phyloP scores from a whole-genome alignment of 2,888 invertebrate genomes.

The Polyploca ridens region DNA sequence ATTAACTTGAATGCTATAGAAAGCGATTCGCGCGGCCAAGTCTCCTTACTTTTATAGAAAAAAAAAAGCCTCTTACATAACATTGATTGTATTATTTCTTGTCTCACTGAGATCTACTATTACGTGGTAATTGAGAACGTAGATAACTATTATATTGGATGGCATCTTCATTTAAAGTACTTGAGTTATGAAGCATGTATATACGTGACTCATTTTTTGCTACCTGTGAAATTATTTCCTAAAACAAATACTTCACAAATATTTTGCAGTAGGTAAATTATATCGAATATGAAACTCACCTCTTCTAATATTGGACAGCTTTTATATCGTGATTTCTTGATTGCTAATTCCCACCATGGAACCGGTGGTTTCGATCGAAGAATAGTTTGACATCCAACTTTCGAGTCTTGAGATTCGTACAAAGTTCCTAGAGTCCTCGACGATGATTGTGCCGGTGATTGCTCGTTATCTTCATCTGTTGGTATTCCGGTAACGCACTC shows the following conservation, averaged over 20 bases:
- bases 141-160: no score
- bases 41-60: background rate
- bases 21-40: slow-evolving; percentile 28
- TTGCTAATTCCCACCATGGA: slow-evolving; percentile 96
- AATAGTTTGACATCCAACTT: slow-evolving; percentile 88
- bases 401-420: slow-evolving; percentile 85
- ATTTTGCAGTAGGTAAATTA: slow-evolving; percentile 11
- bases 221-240: background rate
- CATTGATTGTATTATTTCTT: background rate
- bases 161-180: no score
- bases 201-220: no score
- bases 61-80: background rate
- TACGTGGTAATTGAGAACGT: background rate
- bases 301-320: slow-evolving; percentile 93
- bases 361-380: slow-evolving; percentile 88
- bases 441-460: slow-evolving; percentile 61
- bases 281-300: slow-evolving; percentile 57
- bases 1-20: slow-evolving; percentile 32
- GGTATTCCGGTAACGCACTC: slow-evolving; percentile 79
- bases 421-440: slow-evolving; percentile 78
- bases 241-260: background rate
- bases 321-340: slow-evolving; percentile 90
- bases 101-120: background rate
- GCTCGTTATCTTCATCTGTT: slow-evolving; percentile 61
- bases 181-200: no score